These are phyloP conservation scores for Philantomba maxwellii DNA, from an alignment of 2,113 vertebrate genomes.

Conservation along the genomic window DNA sequence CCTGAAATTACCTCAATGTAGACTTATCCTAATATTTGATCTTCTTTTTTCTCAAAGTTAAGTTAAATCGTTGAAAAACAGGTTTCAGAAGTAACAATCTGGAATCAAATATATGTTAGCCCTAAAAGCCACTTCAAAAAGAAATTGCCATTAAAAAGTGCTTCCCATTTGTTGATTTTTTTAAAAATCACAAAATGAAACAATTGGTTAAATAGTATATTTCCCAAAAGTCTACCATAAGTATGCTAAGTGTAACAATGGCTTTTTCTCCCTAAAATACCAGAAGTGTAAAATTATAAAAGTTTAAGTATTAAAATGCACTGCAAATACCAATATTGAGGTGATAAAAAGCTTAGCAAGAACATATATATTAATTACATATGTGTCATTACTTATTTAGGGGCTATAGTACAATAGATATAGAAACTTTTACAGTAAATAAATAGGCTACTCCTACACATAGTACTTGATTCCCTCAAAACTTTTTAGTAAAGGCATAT, in stretches of 20 bases:
- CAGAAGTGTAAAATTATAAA: constrained; percentile 33
- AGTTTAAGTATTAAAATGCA: constrained; percentile 26
- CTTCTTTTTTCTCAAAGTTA: constrained; percentile 22
- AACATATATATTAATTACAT: background rate
- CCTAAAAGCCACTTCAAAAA: constrained; percentile 18
- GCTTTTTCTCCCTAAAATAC: background rate
- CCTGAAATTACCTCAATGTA: constrained; percentile 15
- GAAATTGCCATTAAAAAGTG: background rate
- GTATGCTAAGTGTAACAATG: background rate
- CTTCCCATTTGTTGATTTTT: background rate
- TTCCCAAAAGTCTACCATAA: constrained; percentile 4
- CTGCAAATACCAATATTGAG: constrained; percentile 21
- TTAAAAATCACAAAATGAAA: constrained; percentile 18
- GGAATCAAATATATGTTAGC: background rate
- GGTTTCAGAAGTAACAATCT: constrained; percentile 12
- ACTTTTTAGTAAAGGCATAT: constrained; percentile 2
- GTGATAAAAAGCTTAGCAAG: background rate
- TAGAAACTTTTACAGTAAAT: background rate
- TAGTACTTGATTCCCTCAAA: constrained; percentile 15
- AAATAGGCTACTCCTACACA: background rate
- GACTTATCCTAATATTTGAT: constrained; percentile 25
- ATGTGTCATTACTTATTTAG: background rate
- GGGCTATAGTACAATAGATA: background rate
- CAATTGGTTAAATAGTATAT: constrained; percentile 2
- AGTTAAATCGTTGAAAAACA: constrained; percentile 26